A percentile compares a stretch with the other conserved stretches of the same genome.
Evolutionary conservation across 2,888 invertebrate genomes (phyloP).

Genomic region (Malachius bipustulatus): DNA sequence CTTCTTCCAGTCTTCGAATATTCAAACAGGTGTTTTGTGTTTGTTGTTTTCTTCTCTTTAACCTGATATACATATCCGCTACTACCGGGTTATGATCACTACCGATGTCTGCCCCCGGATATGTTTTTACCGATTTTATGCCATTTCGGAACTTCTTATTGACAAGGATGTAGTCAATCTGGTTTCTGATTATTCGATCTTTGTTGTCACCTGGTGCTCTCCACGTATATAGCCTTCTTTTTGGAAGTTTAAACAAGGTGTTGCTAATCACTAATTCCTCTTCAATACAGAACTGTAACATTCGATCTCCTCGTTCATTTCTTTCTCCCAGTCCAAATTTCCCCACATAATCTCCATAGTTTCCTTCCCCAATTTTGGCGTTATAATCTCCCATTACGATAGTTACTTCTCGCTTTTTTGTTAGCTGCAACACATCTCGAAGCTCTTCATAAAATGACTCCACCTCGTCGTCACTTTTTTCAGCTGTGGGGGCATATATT

Average conservation of each 20-base stretch:
- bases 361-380: conserved; percentile 17
- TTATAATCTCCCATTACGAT: conserved; percentile 19
- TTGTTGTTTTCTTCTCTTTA: no score
- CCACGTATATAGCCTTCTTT: conserved; percentile 20
- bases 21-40: no score
- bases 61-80: no score
- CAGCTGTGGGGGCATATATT: conserved; percentile 16
- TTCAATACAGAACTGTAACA: conserved; percentile 19
- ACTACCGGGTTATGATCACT: no score
- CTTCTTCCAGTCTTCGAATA: no score
- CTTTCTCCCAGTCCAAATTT: conserved; percentile 17
- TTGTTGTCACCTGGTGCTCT: no score
- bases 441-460: conserved; percentile 16
- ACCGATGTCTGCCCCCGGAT: no score
- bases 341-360: conserved; percentile 12
- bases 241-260: no score
- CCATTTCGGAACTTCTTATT: no score
- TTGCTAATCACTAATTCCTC: conserved; percentile 17
- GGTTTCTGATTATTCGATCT: no score
- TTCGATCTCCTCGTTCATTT: conserved; percentile 18
- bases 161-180: no score
- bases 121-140: no score
- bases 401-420: conserved; percentile 12
- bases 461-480: conserved; percentile 15
- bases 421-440: conserved; percentile 12